Percentiles rank a stretch among this genome's conserved stretches.
Conservation (phyloP, 2,888 invertebrate species). For the Tetranychus truncatus region DNA sequence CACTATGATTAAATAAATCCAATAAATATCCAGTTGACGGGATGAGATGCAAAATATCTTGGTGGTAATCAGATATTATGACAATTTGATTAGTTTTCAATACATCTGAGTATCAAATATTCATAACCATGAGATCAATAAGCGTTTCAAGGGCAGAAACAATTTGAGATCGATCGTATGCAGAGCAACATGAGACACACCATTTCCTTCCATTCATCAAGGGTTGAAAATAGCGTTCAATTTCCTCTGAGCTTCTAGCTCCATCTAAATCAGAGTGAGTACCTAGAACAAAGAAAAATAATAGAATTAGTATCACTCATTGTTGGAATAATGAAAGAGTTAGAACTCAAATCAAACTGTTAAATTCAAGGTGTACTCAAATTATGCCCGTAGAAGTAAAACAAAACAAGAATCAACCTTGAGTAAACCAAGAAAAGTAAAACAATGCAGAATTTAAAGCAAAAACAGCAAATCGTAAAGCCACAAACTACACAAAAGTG, state of each 20-base stretch:
- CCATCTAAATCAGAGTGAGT: constrained; percentile 25
- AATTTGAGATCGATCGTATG: constrained; percentile 22
- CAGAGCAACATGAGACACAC: constrained; percentile 24
- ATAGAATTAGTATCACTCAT: neutral
- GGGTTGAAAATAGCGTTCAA: constrained; percentile 23
- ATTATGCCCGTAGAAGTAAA: no score
- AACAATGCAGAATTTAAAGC: neutral
- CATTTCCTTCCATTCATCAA: constrained; percentile 24
- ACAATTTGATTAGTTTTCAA: no score
- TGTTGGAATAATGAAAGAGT: no score
- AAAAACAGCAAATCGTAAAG: neutral
- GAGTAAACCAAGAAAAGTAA: neutral
- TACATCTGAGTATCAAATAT: neutral
- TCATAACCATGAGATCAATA: constrained; percentile 23
- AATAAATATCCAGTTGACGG: no score
- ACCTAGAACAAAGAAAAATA: constrained; percentile 14
- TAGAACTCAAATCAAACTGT: no score
- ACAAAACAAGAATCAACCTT: no score
- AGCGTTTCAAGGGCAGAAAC: constrained; percentile 23
- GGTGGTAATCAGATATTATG: no score
- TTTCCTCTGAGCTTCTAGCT: constrained; percentile 16
- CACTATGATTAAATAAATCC: no score
- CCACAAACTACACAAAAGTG: no score
- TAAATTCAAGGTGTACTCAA: no score
- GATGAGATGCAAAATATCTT: no score